phyloP scores from a whole-genome alignment of 2,797 vertebrate genomes.

The Artibeus jamaicensis region DNA sequence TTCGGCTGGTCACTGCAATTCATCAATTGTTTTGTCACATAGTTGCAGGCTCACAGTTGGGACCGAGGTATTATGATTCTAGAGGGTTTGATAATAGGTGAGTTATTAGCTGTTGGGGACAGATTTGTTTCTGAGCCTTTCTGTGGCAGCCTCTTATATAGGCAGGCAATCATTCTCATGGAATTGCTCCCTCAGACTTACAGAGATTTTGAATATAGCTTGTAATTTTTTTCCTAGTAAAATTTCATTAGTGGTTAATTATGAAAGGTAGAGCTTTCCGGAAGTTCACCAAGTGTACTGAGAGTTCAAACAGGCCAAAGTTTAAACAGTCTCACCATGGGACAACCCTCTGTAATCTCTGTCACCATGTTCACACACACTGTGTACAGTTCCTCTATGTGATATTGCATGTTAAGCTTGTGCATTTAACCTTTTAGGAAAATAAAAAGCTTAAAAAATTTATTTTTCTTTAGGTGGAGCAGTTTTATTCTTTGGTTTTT shows the following conservation, averaged over 20 bases:
- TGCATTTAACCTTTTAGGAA: conserved; percentile 16
- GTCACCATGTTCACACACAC: not conserved
- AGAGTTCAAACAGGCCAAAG: conserved; percentile 72
- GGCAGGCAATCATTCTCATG: conserved; percentile 77
- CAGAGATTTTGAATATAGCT: conserved; percentile 67
- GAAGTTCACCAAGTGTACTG: conserved; percentile 75
- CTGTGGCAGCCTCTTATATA: conserved; percentile 78
- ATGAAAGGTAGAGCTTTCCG: conserved; percentile 73
- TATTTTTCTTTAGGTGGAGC: not conserved
- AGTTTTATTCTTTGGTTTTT: conserved; percentile 17
- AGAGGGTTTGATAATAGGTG: conserved; percentile 82
- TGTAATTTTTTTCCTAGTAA: conserved; percentile 60
- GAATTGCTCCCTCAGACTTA: conserved; percentile 73
- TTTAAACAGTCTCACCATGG: conserved; percentile 25
- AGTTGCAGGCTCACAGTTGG: conserved; percentile 70
- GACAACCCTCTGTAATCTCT: not conserved
- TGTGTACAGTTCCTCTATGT: not conserved
- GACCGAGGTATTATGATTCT: conserved; percentile 77
- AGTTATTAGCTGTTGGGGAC: conserved; percentile 85
- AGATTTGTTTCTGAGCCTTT: conserved; percentile 81
- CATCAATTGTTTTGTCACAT: conserved; percentile 82
- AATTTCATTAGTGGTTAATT: conserved; percentile 78
- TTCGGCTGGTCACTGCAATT: conserved; percentile 76
- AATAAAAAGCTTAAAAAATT: not conserved
- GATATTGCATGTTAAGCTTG: not conserved